phyloP scores from a whole-genome alignment of 2,797 vertebrate genomes.

The Nyctalus aviator region DNA sequence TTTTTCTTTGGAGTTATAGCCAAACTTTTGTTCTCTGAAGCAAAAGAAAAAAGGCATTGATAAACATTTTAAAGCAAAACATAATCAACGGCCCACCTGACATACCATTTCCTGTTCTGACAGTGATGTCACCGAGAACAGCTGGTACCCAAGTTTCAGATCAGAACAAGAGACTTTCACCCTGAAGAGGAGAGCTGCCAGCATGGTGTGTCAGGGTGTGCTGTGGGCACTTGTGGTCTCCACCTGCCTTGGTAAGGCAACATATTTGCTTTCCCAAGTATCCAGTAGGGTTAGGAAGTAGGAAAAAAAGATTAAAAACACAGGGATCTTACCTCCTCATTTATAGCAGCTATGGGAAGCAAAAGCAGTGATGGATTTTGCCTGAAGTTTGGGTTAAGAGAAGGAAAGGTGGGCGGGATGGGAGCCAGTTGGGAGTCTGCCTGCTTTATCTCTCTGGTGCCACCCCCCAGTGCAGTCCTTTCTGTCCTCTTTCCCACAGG shows the following conservation, averaged over 20 bases:
- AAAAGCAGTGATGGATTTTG: neutral
- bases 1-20: neutral
- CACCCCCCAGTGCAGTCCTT: neutral
- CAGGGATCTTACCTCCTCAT: neutral
- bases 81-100: neutral
- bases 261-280: neutral
- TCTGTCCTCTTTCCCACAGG: conserved; percentile 29
- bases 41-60: neutral
- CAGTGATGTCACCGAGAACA: rapidly evolving
- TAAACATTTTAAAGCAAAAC: neutral
- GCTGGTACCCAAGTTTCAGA: neutral
- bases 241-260: conserved; percentile 63
- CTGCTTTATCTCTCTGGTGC: neutral
- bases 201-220: neutral
- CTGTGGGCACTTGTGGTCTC: neutral
- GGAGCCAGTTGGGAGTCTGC: neutral
- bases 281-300: neutral
- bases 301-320: neutral
- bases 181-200: neutral
- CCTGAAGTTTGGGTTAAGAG: neutral
- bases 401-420: neutral
- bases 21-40: conserved; percentile 31
- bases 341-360: neutral
- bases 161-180: neutral
- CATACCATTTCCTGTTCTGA: conserved; percentile 31